Evolutionary conservation across 35 echinoderm and acorn worm species (phyloP).

Genomic region (Heliocidaris tuberculata): DNA sequence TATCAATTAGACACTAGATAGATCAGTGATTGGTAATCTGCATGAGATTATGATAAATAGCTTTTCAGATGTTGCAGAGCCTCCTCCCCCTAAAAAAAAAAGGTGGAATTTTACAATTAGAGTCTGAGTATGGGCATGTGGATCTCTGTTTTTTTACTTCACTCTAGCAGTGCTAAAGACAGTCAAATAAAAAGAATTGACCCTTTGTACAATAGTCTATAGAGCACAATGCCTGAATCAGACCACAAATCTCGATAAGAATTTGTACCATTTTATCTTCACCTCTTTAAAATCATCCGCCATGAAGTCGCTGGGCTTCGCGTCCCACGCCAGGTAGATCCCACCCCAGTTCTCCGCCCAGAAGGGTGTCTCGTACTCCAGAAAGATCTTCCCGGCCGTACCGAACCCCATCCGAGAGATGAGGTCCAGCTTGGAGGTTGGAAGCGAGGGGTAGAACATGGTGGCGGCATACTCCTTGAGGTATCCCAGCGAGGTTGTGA

Average conservation of each 20-base stretch:
- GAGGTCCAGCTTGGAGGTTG: constrained; percentile 52
- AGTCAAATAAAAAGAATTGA: too few species aligned
- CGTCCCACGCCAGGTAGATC: constrained; percentile 58
- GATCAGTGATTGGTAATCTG: too few species aligned
- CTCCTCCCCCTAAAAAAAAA: too few species aligned
- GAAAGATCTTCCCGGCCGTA: constrained; percentile 51
- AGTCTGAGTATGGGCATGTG: too few species aligned
- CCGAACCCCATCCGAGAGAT: constrained; percentile 66
- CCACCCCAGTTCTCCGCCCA: constrained; percentile 55
- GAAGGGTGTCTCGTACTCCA: constrained; percentile 62
- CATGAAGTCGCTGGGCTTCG: constrained; percentile 12
- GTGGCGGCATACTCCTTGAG: constrained; percentile 52
- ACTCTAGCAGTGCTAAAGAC: too few species aligned
- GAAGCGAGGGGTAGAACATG: constrained; percentile 60
- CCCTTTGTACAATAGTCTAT: too few species aligned
- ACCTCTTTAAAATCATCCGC: constrained; percentile 51
- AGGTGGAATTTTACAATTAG: too few species aligned
- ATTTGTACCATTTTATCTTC: background rate
- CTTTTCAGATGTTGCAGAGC: too few species aligned
- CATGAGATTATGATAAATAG: too few species aligned
- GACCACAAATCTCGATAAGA: background rate
- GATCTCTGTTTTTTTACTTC: too few species aligned
- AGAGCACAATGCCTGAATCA: too few species aligned
- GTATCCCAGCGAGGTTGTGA: constrained; percentile 65
- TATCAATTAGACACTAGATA: too few species aligned